A percentile compares a stretch with the other conserved stretches of the same genome.
Evolutionary conservation across 2,797 vertebrate genomes (phyloP).

Genomic region (Sebastes trivittatus): DNA sequence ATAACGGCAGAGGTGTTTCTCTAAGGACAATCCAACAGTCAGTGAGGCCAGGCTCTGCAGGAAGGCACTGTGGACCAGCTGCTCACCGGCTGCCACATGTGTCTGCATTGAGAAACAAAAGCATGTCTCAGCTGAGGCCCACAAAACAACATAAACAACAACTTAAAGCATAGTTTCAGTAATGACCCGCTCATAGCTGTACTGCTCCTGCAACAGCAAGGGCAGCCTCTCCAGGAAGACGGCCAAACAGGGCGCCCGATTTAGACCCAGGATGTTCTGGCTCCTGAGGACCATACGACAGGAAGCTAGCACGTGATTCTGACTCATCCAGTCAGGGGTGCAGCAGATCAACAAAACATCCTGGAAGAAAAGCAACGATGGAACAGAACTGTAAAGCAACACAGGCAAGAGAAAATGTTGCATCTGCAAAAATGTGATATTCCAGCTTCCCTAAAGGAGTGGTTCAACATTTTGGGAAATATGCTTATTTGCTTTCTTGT

Average conservation of each 20-base stretch:
- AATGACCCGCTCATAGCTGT: constrained; percentile 79
- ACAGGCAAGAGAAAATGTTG: background rate
- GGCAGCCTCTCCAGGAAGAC: constrained; percentile 86
- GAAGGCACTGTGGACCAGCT: constrained; percentile 86
- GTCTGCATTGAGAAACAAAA: constrained; percentile 60
- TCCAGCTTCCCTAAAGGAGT: background rate
- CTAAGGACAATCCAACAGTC: constrained; percentile 80
- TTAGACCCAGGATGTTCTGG: constrained; percentile 84
- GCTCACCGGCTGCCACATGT: constrained; percentile 83
- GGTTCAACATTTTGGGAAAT: background rate
- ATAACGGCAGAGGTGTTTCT: constrained; percentile 79
- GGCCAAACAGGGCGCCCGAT: constrained; percentile 84
- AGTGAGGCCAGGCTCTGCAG: constrained; percentile 84
- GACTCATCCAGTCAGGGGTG: constrained; percentile 83
- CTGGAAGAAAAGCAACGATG: constrained; percentile 51
- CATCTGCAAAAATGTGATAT: background rate
- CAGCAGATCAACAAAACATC: constrained; percentile 85
- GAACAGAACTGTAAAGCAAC: background rate
- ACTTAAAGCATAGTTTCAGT: background rate
- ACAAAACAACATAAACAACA: background rate
- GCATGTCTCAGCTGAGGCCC: background rate
- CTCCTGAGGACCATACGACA: constrained; percentile 83
- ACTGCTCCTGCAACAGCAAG: constrained; percentile 83
- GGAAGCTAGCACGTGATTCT: constrained; percentile 84
- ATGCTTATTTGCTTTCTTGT: background rate